phyloP scores from a whole-genome alignment of 2,113 vertebrate genomes.

The Pardalotus punctatus region DNA sequence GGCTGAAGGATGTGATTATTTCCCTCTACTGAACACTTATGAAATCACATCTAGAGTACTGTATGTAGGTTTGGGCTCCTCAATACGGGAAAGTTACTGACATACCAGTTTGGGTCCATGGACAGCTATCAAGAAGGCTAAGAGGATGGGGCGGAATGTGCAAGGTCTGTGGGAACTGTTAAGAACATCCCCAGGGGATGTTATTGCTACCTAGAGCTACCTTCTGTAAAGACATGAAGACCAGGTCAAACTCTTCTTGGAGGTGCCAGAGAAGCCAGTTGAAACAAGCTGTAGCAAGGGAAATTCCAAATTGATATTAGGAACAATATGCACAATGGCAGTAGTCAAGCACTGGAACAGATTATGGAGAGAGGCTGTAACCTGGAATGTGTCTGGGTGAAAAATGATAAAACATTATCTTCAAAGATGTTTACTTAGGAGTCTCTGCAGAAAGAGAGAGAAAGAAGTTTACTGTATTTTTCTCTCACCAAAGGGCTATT shows the following conservation, averaged over 20 bases:
- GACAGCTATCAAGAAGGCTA: neutral
- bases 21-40: neutral
- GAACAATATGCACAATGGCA: neutral
- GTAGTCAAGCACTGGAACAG: neutral
- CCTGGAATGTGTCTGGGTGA: neutral
- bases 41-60: neutral
- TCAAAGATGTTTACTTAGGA: neutral
- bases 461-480: neutral
- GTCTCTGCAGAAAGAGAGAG: neutral
- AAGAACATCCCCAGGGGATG: neutral
- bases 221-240: neutral
- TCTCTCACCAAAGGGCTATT: neutral
- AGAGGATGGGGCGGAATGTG: neutral
- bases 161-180: neutral
- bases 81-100: neutral
- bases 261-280: neutral
- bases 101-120: neutral
- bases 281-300: neutral
- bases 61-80: neutral
- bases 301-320: neutral
- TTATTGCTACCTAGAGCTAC: neutral
- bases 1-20: neutral
- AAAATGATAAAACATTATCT: neutral
- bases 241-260: neutral
- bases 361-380: neutral